phyloP scores from a whole-genome alignment of 2,888 invertebrate genomes.

The Pseudococcus jackbeardsleyi region DNA sequence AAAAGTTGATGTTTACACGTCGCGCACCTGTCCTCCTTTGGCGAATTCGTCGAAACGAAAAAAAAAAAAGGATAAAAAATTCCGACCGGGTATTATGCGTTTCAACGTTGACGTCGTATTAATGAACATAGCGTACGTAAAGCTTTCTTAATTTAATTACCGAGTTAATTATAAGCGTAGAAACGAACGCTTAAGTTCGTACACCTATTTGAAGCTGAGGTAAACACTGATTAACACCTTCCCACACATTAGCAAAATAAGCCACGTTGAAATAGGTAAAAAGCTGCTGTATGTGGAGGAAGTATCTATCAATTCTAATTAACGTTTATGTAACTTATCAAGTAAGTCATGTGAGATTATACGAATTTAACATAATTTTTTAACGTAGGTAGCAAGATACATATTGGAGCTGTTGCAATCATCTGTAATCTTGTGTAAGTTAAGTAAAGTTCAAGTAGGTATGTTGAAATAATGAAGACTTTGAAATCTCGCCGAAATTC shows the following conservation, averaged over 20 bases:
- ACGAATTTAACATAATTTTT: constrained; percentile 30
- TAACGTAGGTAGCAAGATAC: neutral
- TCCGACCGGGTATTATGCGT: neutral
- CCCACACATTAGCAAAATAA: constrained; percentile 16
- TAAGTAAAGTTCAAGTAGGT: neutral
- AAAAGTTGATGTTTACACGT: neutral
- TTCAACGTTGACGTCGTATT: neutral
- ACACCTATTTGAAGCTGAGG: constrained; percentile 18
- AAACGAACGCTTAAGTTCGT: constrained; percentile 29
- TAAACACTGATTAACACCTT: constrained; percentile 40
- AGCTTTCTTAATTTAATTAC: constrained; percentile 36
- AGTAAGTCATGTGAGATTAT: constrained; percentile 21
- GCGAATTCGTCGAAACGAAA: neutral
- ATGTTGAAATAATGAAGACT: neutral
- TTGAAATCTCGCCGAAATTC: neutral
- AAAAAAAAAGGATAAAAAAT: neutral
- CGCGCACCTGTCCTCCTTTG: neutral
- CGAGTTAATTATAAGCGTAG: constrained; percentile 16
- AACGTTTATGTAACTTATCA: constrained; percentile 25
- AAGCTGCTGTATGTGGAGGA: neutral
- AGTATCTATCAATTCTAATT: constrained; percentile 36
- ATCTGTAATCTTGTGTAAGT: neutral
- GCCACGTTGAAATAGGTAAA: constrained; percentile 1
- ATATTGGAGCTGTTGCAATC: neutral
- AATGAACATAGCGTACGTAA: constrained; percentile 19